A percentile compares a stretch with the other conserved stretches of the same genome.
Conservation (phyloP, 30 jellyfish, hydroid and myxozoan species). For the Pelagia noctiluca region DNA sequence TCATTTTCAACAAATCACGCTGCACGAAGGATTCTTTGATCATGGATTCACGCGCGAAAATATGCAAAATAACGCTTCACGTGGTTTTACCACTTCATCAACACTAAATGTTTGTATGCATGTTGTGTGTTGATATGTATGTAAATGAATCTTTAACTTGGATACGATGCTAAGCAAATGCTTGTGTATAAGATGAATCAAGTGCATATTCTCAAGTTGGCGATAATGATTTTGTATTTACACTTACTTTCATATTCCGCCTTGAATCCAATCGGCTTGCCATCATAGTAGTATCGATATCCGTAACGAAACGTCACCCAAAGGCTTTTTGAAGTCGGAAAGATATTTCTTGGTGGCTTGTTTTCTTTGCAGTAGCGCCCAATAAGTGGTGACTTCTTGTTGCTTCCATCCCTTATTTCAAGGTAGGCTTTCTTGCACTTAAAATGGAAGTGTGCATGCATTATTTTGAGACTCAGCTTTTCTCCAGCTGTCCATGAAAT, state of each 20-base stretch:
- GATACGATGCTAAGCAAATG: too few species aligned
- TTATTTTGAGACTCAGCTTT: slow-evolving; percentile 24
- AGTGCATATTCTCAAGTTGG: neutral
- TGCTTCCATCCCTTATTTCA: slow-evolving; percentile 63
- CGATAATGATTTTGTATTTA: neutral
- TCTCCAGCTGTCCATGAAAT: slow-evolving; percentile 67
- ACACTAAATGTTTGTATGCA: too few species aligned
- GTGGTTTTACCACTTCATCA: too few species aligned
- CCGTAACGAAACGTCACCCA: slow-evolving; percentile 73
- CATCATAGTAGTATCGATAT: slow-evolving; percentile 33
- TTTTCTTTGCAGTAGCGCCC: slow-evolving; percentile 68
- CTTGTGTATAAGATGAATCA: too few species aligned
- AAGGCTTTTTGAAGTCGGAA: slow-evolving; percentile 11
- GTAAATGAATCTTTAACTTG: too few species aligned
- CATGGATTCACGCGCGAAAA: too few species aligned
- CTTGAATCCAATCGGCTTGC: slow-evolving; percentile 56
- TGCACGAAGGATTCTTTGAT: too few species aligned
- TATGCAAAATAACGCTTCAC: too few species aligned
- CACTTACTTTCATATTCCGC: slow-evolving; percentile 60
- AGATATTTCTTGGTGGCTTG: slow-evolving; percentile 41
- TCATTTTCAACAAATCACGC: too few species aligned
- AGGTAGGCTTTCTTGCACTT: slow-evolving; percentile 47
- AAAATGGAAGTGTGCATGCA: slow-evolving; percentile 30
- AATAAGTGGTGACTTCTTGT: slow-evolving; percentile 24
- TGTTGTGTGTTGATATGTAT: too few species aligned